Evolutionary conservation across 2,888 invertebrate species (phyloP).

Genomic region (Scelioninae gen. 1): DNA sequence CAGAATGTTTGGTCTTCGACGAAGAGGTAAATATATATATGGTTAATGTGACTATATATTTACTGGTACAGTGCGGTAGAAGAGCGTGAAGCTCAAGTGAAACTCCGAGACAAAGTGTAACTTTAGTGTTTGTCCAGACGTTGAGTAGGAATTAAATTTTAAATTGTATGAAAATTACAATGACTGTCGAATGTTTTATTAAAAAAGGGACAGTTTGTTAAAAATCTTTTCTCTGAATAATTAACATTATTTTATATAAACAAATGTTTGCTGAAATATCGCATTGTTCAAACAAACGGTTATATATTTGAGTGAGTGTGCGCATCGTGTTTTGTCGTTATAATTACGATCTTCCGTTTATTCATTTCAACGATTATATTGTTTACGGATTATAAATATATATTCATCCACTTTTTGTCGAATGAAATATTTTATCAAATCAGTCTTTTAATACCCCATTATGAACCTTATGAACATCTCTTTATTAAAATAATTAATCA

Average conservation of each 20-base stretch:
- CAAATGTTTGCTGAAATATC: neutral
- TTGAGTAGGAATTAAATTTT: slow-evolving; percentile 31
- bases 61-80: neutral
- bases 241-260: neutral
- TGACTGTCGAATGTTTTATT: neutral
- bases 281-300: no score
- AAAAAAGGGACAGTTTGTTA: neutral
- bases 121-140: slow-evolving; percentile 41
- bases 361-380: slow-evolving; percentile 13
- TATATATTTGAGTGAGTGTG: no score
- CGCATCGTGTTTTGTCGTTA: no score
- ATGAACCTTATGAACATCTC: slow-evolving; percentile 16
- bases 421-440: neutral
- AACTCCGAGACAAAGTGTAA: slow-evolving; percentile 32
- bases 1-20: slow-evolving; percentile 5
- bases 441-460: slow-evolving; percentile 14
- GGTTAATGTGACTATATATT: slow-evolving; percentile 10
- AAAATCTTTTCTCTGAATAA: neutral
- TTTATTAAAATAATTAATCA: slow-evolving; percentile 34
- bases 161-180: slow-evolving; percentile 10
- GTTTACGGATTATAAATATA: slow-evolving; percentile 16
- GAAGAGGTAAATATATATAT: slow-evolving; percentile 10
- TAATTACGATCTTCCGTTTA: slow-evolving; percentile 28
- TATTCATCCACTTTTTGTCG: neutral
- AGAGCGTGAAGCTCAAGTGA: slow-evolving; percentile 13